phyloP scores from a whole-genome alignment of 2,113 vertebrate genomes.

The Nycticryphes semicollaris region DNA sequence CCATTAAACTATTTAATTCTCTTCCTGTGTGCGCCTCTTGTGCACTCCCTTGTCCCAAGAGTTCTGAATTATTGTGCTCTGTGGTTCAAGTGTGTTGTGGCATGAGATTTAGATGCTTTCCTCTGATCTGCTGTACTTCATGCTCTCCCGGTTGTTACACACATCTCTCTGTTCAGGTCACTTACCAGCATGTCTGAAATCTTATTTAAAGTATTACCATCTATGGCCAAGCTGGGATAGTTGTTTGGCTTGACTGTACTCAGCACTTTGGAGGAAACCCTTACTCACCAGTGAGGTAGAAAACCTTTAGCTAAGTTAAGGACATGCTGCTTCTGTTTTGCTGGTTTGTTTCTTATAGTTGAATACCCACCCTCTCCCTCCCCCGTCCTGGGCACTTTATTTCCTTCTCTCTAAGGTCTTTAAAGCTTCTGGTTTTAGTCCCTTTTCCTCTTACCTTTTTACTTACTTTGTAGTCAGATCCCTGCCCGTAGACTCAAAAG shows the following conservation, averaged over 20 bases:
- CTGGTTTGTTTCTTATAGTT: not conserved
- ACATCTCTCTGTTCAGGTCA: not conserved
- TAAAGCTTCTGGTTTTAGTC: not conserved
- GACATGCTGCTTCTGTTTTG: not conserved
- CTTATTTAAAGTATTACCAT: not conserved
- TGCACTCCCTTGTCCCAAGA: not conserved
- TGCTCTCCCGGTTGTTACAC: not conserved
- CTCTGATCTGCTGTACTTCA: not conserved
- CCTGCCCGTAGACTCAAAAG: not conserved
- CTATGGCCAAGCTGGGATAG: not conserved
- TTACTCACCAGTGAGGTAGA: not conserved
- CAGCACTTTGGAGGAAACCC: not conserved
- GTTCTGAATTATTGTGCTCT: not conserved
- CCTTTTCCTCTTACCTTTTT: not conserved
- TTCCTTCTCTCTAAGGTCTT: not conserved
- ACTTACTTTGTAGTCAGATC: not conserved
- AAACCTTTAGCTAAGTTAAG: not conserved
- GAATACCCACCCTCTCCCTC: not conserved
- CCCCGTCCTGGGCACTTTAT: not conserved
- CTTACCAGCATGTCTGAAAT: not conserved
- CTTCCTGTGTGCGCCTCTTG: rapidly evolving
- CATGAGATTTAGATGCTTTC: not conserved
- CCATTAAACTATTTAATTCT: not conserved
- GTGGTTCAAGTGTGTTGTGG: not conserved
- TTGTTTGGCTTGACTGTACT: not conserved